Base-by-base conservation (phyloP, 2,888 invertebrate species). In the Capitulum mitella region DNA sequence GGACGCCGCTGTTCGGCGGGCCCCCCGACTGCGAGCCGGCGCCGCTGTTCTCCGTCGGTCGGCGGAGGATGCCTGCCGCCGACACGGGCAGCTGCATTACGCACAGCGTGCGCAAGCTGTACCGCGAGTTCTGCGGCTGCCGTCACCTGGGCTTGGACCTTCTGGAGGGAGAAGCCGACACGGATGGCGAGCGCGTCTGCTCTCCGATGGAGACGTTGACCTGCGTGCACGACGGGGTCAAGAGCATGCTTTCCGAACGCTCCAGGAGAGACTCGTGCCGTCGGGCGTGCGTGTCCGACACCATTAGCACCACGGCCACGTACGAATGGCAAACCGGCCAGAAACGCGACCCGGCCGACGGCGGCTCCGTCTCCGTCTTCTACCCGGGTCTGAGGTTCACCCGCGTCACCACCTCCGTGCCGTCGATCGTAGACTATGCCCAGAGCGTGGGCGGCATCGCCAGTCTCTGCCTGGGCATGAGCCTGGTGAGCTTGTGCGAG, bases 31-130 rank as follows among this genome's bases (percentile, higher is more conserved):
- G 54, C 54, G 26, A 54, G n/a, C 26, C n/a, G 54, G 54, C n/a
- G n/a, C 54, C 54, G 54, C 26, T 54, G 54, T n/a, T 54, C 26
- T 16, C 29, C 79, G 81, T 61, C 79, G 78, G 26, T 79, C 40
- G n/a, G 78, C 37, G 0, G 79, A 79, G 22, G 74, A 51, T 5
- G 26, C 40, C 22, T 78, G 78, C 0, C 43, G 79, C n/a, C 79
- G 10, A 37, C 79, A 61, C 2, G 76, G 78, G 22, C 80, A 76
- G 14, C 78, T 76, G 3, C 79, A 79, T 37, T 79, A 80, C 54
- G 80, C 80, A 61, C 79, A 74, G 37, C 79, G 74, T 10, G 80
- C 80, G 6, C 70, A 43, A 19, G 78, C 76, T 54, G 26, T 54
- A 54, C 54, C 22, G 5, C 54, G 54, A 54, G 6, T 3, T 5